These are phyloP conservation scores for Hypercompe scribonia DNA, from an alignment of 2,888 invertebrate genomes.

Conservation along the genomic window DNA sequence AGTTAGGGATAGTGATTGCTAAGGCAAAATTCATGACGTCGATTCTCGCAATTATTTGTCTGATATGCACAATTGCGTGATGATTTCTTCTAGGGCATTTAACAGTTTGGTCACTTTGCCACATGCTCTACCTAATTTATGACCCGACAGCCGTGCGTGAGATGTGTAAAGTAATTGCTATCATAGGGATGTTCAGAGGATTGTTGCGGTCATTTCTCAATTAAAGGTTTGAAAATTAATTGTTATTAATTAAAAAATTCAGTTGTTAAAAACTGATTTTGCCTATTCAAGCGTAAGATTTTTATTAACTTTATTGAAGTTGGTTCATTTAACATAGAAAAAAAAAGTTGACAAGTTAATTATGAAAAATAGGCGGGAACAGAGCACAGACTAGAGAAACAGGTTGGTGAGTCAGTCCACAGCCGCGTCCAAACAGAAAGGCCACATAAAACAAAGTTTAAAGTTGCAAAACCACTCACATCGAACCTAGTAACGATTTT, in stretches of 20 bases:
- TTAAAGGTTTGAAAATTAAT: not conserved
- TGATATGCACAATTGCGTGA: too few relatives aligned
- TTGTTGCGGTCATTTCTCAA: too few relatives aligned
- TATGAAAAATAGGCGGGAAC: constrained; percentile 24
- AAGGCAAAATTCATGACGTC: too few relatives aligned
- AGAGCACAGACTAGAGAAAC: constrained; percentile 50
- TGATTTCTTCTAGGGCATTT: too few relatives aligned
- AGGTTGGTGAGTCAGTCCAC: constrained; percentile 58
- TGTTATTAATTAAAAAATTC: not conserved
- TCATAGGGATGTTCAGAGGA: too few relatives aligned
- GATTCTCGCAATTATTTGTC: too few relatives aligned
- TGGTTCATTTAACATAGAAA: not conserved
- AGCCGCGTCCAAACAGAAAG: constrained; percentile 46
- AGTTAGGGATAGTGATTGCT: too few relatives aligned
- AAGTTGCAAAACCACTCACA: constrained; percentile 55
- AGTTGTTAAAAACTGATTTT: not conserved
- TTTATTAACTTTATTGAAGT: not conserved
- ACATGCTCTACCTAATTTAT: too few relatives aligned
- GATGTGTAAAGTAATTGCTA: too few relatives aligned
- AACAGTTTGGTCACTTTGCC: too few relatives aligned
- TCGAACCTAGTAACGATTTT: constrained; percentile 45
- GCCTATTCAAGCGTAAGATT: not conserved
- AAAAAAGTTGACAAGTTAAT: not conserved
- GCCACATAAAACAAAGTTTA: constrained; percentile 58
- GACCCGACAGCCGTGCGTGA: too few relatives aligned